Conservation (phyloP, 1,140 invertebrate species). For the Diorhabda elongata region DNA sequence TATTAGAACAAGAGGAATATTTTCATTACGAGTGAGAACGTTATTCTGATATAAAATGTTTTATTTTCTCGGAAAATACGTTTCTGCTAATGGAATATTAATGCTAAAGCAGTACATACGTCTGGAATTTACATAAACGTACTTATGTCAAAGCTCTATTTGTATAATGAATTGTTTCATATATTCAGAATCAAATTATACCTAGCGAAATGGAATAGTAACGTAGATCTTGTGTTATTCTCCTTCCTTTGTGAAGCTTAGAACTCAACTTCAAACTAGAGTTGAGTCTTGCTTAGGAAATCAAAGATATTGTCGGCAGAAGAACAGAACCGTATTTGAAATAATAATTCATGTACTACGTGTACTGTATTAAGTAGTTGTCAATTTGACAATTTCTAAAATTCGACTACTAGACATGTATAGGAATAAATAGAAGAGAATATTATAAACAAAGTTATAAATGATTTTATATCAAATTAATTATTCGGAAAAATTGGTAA, state of each 20-base stretch:
- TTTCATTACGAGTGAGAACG: too few relatives aligned
- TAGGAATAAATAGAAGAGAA: too few relatives aligned
- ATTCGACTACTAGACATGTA: too few relatives aligned
- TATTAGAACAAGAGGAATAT: too few relatives aligned
- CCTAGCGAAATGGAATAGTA: slow-evolving; percentile 13
- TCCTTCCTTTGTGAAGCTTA: not conserved
- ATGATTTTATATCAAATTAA: too few relatives aligned
- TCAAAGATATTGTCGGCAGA: slow-evolving; percentile 21
- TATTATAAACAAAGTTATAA: too few relatives aligned
- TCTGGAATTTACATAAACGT: slow-evolving; percentile 1
- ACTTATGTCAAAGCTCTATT: not conserved
- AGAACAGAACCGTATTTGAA: not conserved
- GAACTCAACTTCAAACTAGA: not conserved
- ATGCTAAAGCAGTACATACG: not conserved
- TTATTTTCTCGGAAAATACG: not conserved
- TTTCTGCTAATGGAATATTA: not conserved
- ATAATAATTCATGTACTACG: too few relatives aligned
- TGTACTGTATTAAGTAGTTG: too few relatives aligned
- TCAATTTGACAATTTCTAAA: too few relatives aligned
- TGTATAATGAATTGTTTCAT: slow-evolving; percentile 15
- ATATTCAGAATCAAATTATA: slow-evolving; percentile 19
- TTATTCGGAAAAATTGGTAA: too few relatives aligned
- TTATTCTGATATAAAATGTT: not conserved
- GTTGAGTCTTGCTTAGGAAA: slow-evolving; percentile 21
- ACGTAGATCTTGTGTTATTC: slow-evolving; percentile 16